Percentiles rank a stretch among this genome's conserved stretches.
phyloP scores from a whole-genome alignment of 2,113 vertebrate genomes.

The Osmerus eperlanus region DNA sequence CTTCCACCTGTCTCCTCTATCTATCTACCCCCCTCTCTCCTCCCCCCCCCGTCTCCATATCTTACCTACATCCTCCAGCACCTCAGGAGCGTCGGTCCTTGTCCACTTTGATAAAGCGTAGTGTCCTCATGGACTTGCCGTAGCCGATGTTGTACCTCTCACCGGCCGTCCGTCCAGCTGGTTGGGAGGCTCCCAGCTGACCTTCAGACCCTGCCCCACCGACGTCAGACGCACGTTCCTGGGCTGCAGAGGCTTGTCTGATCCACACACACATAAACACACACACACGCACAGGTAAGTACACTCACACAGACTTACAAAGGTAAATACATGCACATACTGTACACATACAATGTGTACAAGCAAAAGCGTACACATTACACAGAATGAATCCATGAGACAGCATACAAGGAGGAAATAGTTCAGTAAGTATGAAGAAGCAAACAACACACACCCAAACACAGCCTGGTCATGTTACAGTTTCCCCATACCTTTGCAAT shows the following conservation, averaged over 20 bases:
- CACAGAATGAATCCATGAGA: too few species aligned
- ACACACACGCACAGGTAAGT: not conserved
- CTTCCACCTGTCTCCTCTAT: too few species aligned
- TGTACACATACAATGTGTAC: not conserved
- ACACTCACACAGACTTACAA: not conserved
- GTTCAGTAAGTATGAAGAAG: too few species aligned
- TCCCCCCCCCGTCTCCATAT: not conserved
- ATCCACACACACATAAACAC: constrained; percentile 33
- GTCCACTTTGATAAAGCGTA: constrained; percentile 69
- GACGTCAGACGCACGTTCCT: constrained; percentile 73
- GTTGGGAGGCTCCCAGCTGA: constrained; percentile 74
- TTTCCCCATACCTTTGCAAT: too few species aligned
- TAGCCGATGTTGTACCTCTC: constrained; percentile 70
- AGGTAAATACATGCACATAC: not conserved
- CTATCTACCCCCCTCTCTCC: too few species aligned
- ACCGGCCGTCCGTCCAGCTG: constrained; percentile 70
- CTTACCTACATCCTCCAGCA: constrained; percentile 78
- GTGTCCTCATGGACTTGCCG: constrained; percentile 74
- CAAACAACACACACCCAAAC: too few species aligned
- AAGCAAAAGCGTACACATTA: too few species aligned
- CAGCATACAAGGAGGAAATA: too few species aligned
- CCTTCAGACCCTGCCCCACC: constrained; percentile 66
- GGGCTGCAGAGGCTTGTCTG: constrained; percentile 67
- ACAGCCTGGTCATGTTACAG: too few species aligned
- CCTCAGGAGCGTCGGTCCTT: constrained; percentile 63